Conservation (phyloP, 2,797 vertebrate genomes). For the Ctenochaetus hawaiiensis region DNA sequence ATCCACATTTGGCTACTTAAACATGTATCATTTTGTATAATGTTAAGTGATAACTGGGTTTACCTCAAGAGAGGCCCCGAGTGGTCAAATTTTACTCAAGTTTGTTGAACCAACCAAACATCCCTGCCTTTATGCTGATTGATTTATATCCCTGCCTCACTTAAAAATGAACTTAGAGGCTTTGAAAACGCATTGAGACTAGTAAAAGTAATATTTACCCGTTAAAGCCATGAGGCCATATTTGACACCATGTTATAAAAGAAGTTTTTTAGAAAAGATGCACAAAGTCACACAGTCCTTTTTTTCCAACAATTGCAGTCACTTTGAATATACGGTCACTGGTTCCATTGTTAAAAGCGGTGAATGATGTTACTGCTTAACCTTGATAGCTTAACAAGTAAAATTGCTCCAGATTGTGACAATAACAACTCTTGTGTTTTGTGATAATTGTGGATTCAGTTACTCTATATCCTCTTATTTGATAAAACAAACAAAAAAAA, state of each 20-base stretch:
- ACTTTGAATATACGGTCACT: not conserved
- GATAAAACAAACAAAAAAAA: not conserved
- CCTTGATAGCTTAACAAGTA: not conserved
- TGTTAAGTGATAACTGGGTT: not conserved
- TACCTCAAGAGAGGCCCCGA: not conserved
- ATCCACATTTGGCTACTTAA: not conserved
- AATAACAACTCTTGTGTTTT: not conserved
- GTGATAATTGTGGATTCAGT: not conserved
- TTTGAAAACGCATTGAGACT: not conserved
- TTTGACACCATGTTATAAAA: not conserved
- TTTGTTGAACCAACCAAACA: not conserved
- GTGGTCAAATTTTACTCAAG: not conserved
- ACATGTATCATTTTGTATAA: not conserved
- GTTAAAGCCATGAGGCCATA: not conserved
- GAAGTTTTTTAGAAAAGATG: not conserved
- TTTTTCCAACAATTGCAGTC: not conserved
- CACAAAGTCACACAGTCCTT: not conserved
- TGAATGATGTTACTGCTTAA: too few relatives aligned
- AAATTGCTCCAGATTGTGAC: not conserved
- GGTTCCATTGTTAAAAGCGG: too few relatives aligned
- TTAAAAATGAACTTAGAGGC: not conserved
- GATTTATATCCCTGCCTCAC: not conserved
- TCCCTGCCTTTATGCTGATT: not conserved
- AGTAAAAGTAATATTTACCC: not conserved
- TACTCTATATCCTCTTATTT: not conserved